Evolutionary conservation across 2,113 vertebrate genomes (phyloP).

Genomic region (Motacilla alba): DNA sequence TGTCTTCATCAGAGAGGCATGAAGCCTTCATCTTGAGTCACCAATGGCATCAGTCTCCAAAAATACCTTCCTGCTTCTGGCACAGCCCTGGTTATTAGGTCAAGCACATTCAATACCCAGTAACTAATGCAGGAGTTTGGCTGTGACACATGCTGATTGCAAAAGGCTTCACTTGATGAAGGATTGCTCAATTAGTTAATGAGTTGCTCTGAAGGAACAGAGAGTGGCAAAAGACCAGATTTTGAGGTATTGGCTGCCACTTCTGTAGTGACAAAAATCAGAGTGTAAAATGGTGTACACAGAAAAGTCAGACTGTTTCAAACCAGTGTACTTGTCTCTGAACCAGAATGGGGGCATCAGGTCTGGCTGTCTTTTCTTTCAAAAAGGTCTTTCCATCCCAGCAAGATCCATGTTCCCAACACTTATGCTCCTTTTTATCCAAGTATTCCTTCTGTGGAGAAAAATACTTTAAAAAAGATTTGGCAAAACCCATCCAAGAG

Average conservation of each 20-base stretch:
- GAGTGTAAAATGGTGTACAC: not conserved
- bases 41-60: not conserved
- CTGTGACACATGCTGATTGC: not conserved
- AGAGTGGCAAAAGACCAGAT: not conserved
- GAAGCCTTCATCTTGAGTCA: not conserved
- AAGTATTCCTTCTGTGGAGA: not conserved
- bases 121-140: not conserved
- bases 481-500: not conserved
- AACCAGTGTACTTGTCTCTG: not conserved
- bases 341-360: not conserved
- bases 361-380: not conserved
- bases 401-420: not conserved
- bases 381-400: not conserved
- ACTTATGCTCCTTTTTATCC: not conserved
- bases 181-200: not conserved
- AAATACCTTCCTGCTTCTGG: not conserved
- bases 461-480: not conserved
- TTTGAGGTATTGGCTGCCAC: not conserved
- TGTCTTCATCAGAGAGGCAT: not conserved
- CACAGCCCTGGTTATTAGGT: not conserved
- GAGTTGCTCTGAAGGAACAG: not conserved
- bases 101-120: not conserved
- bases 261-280: not conserved
- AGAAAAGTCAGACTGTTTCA: accelerated
- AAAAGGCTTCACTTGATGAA: not conserved